Conservation (phyloP, 2,113 vertebrate genomes). For the Acanthisitta chloris region DNA sequence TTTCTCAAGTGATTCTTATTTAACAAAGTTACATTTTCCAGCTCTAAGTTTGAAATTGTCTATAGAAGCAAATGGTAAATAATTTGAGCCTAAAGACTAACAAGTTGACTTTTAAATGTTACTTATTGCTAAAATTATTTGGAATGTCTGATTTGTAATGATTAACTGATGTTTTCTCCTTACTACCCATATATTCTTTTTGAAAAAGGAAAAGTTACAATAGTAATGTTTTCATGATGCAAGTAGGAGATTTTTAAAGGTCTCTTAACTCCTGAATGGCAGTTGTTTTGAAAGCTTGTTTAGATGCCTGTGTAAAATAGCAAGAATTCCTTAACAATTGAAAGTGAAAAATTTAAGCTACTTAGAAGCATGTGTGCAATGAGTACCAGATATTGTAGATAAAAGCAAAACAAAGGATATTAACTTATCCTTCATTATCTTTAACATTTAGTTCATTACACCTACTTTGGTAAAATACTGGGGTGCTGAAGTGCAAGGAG, state of each 20-base stretch:
- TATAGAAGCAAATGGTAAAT: constrained; percentile 34
- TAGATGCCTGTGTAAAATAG: constrained; percentile 8
- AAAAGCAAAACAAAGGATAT: background rate
- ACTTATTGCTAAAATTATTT: constrained; percentile 47
- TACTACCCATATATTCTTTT: background rate
- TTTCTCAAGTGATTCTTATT: constrained; percentile 15
- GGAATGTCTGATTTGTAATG: constrained; percentile 33
- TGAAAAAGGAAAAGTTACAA: background rate
- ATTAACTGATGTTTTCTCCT: constrained; percentile 39
- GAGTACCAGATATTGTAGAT: constrained; percentile 8
- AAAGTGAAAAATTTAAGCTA: background rate
- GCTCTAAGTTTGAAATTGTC: background rate
- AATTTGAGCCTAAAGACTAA: constrained; percentile 15
- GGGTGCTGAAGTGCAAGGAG: background rate
- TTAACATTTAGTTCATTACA: background rate
- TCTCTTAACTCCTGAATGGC: background rate
- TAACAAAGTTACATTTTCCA: background rate
- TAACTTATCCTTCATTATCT: background rate
- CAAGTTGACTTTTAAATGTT: constrained; percentile 39
- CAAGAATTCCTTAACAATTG: background rate
- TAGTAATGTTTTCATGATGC: background rate
- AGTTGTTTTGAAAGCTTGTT: constrained; percentile 15
- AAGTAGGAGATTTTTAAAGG: constrained; percentile 19
- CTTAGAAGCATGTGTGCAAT: background rate
- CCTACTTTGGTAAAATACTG: background rate